Conservation (phyloP, 2,797 vertebrate species). For the Xyrichtys novacula region DNA sequence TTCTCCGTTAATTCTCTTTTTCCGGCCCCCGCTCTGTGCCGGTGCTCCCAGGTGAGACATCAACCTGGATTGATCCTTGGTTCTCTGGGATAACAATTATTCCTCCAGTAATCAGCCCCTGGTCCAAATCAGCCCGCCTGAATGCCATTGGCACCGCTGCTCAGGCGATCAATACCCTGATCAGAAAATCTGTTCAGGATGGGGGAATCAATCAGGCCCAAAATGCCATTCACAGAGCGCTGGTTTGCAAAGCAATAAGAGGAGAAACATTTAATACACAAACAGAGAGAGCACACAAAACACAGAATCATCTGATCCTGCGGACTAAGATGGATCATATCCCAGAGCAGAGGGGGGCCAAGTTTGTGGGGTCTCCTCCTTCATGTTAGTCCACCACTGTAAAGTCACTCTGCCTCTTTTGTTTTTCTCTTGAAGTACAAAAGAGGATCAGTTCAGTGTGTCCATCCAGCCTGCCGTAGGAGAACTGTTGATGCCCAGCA, state of each 20-base stretch:
- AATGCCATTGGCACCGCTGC: constrained; percentile 89
- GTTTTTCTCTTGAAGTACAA: constrained; percentile 85
- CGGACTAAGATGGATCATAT: not conserved
- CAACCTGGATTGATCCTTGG: constrained; percentile 93
- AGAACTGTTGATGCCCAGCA: constrained; percentile 91
- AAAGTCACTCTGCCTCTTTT: not conserved
- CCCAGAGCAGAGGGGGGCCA: not conserved
- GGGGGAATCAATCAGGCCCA: constrained; percentile 89
- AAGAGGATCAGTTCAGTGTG: constrained; percentile 91
- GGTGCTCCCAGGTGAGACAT: constrained; percentile 79
- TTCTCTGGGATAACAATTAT: constrained; percentile 96
- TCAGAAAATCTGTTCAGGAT: constrained; percentile 90
- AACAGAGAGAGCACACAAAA: constrained; percentile 7
- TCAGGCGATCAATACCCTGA: constrained; percentile 91
- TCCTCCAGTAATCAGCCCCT: constrained; percentile 94
- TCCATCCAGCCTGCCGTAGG: constrained; percentile 93
- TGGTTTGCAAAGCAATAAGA: constrained; percentile 86
- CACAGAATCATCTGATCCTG: not conserved
- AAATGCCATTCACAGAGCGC: constrained; percentile 87
- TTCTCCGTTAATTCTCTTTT: constrained; percentile 50
- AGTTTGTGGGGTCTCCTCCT: not conserved
- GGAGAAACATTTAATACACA: constrained; percentile 57
- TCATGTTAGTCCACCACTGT: not conserved
- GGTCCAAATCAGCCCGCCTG: constrained; percentile 88
- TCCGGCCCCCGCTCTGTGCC: constrained; percentile 47